These are phyloP conservation scores for Callinectes sapidus DNA, from an alignment of 2,888 invertebrate species.

Conservation along the genomic window DNA sequence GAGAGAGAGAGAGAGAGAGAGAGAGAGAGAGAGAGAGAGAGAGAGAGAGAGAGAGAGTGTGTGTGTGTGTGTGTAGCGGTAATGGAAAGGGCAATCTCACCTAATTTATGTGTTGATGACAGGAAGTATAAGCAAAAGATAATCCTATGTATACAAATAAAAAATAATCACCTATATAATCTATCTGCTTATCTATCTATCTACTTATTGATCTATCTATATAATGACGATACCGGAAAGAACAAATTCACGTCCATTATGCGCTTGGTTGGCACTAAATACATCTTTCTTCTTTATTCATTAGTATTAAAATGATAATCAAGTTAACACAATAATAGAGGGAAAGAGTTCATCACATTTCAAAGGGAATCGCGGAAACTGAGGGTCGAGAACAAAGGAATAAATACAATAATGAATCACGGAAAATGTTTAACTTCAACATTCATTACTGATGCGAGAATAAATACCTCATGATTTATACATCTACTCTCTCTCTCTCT, in stretches of 20 bases:
- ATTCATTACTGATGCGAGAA: neutral
- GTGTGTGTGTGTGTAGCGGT: too few species aligned
- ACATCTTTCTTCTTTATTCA: too few species aligned
- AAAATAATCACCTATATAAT: neutral
- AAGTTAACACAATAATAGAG: neutral
- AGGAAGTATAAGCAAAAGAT: too few species aligned
- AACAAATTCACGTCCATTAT: neutral
- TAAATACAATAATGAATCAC: neutral
- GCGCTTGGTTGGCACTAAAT: too few species aligned
- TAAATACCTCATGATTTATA: neutral
- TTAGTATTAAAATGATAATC: neutral
- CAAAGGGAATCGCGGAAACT: neutral
- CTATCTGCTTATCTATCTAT: too few species aligned
- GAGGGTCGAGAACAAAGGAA: slow-evolving; percentile 9
- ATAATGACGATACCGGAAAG: neutral
- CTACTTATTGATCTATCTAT: too few species aligned
- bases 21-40: too few species aligned
- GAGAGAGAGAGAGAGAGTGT: too few species aligned
- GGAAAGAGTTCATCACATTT: neutral
- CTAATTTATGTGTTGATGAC: too few species aligned
- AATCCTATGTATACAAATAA: neutral
- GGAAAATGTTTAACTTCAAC: neutral
- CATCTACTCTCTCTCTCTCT: neutral
- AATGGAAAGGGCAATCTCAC: too few species aligned
- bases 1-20: too few species aligned